These are phyloP conservation scores for Chrysogorgia sp. DNA, from an alignment of 92 coral and sea anemone species.

Conservation along the genomic window DNA sequence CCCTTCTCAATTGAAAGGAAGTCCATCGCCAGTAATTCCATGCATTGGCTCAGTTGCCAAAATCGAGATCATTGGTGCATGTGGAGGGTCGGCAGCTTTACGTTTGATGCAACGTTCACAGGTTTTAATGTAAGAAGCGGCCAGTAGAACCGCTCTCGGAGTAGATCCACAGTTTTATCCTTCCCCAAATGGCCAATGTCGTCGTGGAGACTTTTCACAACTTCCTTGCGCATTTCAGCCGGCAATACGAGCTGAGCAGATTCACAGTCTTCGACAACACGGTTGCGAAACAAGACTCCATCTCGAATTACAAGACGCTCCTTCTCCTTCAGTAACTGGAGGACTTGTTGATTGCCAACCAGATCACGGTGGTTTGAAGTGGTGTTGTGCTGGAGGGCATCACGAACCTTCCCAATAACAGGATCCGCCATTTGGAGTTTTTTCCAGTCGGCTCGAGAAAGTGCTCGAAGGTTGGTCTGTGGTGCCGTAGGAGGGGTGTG, in stretches of 20 bases:
- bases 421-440: constrained; percentile 38
- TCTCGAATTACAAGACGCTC: constrained; percentile 33
- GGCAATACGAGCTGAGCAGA: constrained; percentile 39
- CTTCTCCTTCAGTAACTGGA: constrained; percentile 20
- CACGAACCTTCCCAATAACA: constrained; percentile 11
- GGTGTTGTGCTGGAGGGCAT: background rate
- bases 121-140: constrained; percentile 45
- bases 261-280: constrained; percentile 25
- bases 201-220: constrained; percentile 51
- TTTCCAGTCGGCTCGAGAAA: constrained; percentile 25
- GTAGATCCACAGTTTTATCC: constrained; percentile 51
- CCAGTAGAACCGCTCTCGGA: constrained; percentile 13
- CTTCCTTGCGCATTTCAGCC: constrained; percentile 32
- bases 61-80: constrained; percentile 49
- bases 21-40: constrained; percentile 47
- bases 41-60: constrained; percentile 39
- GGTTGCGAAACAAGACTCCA: constrained; percentile 28
- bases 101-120: constrained; percentile 58
- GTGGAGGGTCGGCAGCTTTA: constrained; percentile 64
- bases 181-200: constrained; percentile 55
- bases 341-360: background rate
- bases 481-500: background rate
- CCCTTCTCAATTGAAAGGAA: constrained; percentile 54
- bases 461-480: background rate
- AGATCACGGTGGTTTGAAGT: background rate